Evolutionary conservation across 2,113 vertebrate species (phyloP).

Genomic region (Crotalus viridis): DNA sequence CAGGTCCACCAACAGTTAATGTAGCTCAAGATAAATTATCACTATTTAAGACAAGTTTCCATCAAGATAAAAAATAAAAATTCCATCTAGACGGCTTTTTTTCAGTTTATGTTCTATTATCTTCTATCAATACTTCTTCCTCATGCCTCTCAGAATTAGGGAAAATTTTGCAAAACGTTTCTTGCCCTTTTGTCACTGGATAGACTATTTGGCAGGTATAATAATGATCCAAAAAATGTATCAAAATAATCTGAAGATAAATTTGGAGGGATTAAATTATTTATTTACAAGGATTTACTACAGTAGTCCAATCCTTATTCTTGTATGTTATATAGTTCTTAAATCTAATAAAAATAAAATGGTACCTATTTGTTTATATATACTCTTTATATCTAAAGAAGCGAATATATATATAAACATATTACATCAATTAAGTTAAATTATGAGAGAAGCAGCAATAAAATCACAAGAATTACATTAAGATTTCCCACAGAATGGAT

Average conservation of each 20-base stretch:
- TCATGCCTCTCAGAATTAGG: not conserved
- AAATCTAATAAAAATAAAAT: not conserved
- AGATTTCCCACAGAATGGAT: not conserved
- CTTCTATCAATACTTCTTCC: not conserved
- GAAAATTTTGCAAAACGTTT: not conserved
- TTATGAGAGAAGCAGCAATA: not conserved
- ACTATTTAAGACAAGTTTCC: not conserved
- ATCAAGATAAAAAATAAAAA: not conserved
- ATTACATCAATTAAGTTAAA: not conserved
- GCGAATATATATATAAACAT: not conserved
- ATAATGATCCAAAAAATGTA: not conserved
- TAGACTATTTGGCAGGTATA: not conserved
- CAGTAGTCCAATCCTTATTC: not conserved
- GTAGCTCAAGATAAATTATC: slow-evolving; percentile 1
- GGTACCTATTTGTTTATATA: not conserved
- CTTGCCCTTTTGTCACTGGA: not conserved
- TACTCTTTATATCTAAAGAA: not conserved
- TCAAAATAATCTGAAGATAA: not conserved
- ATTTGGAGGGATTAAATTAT: not conserved
- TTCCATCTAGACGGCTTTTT: not conserved
- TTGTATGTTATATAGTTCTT: not conserved
- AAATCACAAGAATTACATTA: not conserved
- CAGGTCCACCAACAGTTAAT: not conserved
- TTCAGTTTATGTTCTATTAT: not conserved
- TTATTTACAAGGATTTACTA: not conserved